Percentiles rank a stretch among this genome's conserved stretches.
These are phyloP conservation scores for Napeogenes inachia DNA, from an alignment of 2,888 invertebrate species.

Conservation along the genomic window DNA sequence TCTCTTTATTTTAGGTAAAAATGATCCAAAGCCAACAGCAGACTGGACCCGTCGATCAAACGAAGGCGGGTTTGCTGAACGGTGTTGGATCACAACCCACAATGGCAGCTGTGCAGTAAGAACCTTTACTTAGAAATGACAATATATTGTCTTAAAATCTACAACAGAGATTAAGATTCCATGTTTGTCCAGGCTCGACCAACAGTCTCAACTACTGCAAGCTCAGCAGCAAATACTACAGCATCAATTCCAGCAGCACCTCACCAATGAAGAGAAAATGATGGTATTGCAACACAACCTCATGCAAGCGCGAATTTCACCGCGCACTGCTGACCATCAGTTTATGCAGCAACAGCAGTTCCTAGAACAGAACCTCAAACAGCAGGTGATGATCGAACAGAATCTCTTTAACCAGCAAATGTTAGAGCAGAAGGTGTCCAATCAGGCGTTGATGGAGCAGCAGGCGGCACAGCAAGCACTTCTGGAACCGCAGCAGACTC, in stretches of 20 bases:
- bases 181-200: constrained; percentile 52
- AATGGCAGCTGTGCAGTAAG: constrained; percentile 64
- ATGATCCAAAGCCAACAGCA: constrained; percentile 72
- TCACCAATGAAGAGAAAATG: constrained; percentile 71
- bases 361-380: constrained; percentile 57
- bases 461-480: constrained; percentile 49
- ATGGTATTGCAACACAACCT: constrained; percentile 78
- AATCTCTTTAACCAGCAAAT: constrained; percentile 69
- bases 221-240: constrained; percentile 72
- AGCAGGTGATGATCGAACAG: constrained; percentile 69
- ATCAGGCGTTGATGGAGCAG: constrained; percentile 57
- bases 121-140: constrained; percentile 3
- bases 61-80: constrained; percentile 59
- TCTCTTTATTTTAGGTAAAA: constrained; percentile 52
- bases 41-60: constrained; percentile 59
- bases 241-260: constrained; percentile 75
- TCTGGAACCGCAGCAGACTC: constrained; percentile 53
- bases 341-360: constrained; percentile 54
- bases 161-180: constrained; percentile 11
- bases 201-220: constrained; percentile 66
- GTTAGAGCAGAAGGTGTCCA: constrained; percentile 60
- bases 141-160: background rate
- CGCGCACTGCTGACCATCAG: constrained; percentile 52
- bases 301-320: constrained; percentile 72
- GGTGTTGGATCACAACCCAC: constrained; percentile 61